These are phyloP conservation scores for Eremobia ochroleuca DNA, from an alignment of 2,888 invertebrate genomes.

Conservation along the genomic window DNA sequence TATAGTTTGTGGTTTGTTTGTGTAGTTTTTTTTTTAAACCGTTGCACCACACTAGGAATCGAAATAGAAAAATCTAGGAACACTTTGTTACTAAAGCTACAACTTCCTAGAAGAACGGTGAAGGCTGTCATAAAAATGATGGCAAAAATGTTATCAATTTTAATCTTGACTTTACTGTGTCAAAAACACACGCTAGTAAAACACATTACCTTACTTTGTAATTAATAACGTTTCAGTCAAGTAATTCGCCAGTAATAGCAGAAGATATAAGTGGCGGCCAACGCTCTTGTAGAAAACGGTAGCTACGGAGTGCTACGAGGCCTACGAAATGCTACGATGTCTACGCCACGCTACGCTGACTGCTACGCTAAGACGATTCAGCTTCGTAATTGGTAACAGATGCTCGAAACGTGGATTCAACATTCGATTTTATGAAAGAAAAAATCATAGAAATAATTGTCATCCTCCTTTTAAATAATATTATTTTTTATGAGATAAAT, in stretches of 20 bases:
- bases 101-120: no score
- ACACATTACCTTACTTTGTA: neutral
- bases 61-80: no score
- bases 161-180: neutral
- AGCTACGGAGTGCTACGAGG: neutral
- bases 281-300: neutral
- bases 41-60: no score
- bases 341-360: constrained; percentile 4
- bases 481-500: neutral
- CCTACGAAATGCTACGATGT: neutral
- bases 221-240: neutral
- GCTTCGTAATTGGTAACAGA: neutral
- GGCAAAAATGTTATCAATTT: neutral
- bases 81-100: neutral
- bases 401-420: neutral
- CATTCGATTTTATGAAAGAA: neutral
- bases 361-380: constrained; percentile 3
- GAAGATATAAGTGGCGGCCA: neutral
- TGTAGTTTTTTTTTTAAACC: no score
- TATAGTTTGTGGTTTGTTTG: no score
- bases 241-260: neutral
- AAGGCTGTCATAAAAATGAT: neutral
- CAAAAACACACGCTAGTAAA: neutral
- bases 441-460: neutral
- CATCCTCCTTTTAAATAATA: no score